These are phyloP conservation scores for Phylloscopus trochiloides DNA, from an alignment of 2,113 vertebrate species.

Conservation along the genomic window DNA sequence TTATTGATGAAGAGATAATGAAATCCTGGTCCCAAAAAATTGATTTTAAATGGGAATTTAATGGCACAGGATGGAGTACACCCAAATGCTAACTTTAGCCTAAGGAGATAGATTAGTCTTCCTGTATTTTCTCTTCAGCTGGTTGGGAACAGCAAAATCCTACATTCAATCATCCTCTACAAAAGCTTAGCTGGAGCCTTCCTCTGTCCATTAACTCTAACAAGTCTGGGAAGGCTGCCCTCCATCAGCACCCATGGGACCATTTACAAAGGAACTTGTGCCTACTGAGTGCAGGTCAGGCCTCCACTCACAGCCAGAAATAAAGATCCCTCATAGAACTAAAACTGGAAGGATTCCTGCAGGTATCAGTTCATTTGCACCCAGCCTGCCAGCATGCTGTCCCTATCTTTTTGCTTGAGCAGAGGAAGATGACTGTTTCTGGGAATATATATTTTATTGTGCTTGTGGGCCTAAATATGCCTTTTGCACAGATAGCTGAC, in stretches of 20 bases:
- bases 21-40: neutral
- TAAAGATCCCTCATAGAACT: neutral
- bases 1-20: slow-evolving; percentile 22
- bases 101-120: slow-evolving; percentile 12
- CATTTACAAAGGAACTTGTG: neutral
- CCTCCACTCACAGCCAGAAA: neutral
- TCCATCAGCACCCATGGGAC: neutral
- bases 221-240: neutral
- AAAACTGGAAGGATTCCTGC: neutral
- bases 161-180: neutral
- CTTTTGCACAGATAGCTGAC: neutral
- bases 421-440: neutral
- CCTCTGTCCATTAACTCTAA: neutral
- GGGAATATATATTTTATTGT: neutral
- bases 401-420: neutral
- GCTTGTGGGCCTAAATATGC: neutral
- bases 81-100: slow-evolving; percentile 26
- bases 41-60: slow-evolving; percentile 48
- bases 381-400: neutral
- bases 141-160: neutral
- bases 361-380: neutral
- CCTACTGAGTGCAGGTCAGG: neutral
- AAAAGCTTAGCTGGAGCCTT: neutral
- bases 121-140: neutral
- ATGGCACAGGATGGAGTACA: neutral